Evolutionary conservation across 2,888 invertebrate species (phyloP).

Genomic region (Brachypterus glaber): DNA sequence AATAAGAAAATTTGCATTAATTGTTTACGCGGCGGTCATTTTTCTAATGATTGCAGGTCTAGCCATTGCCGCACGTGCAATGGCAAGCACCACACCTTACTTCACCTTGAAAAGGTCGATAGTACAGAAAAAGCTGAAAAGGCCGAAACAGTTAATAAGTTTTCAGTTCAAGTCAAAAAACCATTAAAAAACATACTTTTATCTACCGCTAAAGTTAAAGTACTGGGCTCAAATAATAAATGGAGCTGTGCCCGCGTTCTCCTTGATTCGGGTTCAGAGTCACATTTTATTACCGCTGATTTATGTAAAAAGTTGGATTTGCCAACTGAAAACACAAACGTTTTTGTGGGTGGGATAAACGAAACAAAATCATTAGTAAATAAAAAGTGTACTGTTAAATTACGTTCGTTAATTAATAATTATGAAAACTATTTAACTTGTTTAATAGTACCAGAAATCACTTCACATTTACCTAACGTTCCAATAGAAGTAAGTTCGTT

Average conservation of each 20-base stretch:
- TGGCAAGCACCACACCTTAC: too few relatives aligned
- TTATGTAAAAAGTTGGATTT: constrained; percentile 1
- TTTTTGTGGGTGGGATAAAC: background rate
- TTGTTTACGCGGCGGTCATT: too few relatives aligned
- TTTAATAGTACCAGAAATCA: constrained; percentile 5
- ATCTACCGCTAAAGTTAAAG: background rate
- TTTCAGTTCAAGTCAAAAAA: too few relatives aligned
- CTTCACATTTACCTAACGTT: constrained; percentile 2
- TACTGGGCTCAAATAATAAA: background rate
- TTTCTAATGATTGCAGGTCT: too few relatives aligned
- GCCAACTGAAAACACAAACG: too few relatives aligned
- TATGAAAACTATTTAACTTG: constrained; percentile 4
- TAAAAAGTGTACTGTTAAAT: constrained; percentile 1
- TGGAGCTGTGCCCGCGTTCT: background rate
- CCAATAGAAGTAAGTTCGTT: background rate
- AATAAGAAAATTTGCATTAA: too few relatives aligned
- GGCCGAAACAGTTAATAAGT: too few relatives aligned
- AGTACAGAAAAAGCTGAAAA: too few relatives aligned
- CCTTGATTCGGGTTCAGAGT: background rate
- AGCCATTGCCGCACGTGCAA: too few relatives aligned
- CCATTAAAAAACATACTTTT: background rate
- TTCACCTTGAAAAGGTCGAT: too few relatives aligned
- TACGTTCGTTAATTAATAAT: constrained; percentile 1
- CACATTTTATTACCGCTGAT: background rate
- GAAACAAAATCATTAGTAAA: background rate